These are phyloP conservation scores for Chelonia mydas DNA, from an alignment of 2,797 vertebrate species.

Conservation along the genomic window DNA sequence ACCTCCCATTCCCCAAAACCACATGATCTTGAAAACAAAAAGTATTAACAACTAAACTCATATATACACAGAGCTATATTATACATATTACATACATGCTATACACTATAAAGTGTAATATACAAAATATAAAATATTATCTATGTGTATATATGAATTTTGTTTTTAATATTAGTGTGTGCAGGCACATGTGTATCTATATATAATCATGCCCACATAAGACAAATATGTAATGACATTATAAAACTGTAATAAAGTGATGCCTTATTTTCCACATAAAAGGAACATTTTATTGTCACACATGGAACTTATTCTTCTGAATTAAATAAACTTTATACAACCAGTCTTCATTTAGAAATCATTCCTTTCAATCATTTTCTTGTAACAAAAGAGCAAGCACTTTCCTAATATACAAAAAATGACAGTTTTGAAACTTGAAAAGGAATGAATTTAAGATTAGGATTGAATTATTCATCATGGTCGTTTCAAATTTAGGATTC, in stretches of 20 bases:
- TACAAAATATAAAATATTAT: neutral
- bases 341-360: slow-evolving; percentile 24
- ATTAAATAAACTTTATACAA: slow-evolving; percentile 53
- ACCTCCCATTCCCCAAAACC: slow-evolving; percentile 5
- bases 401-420: slow-evolving; percentile 44
- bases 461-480: slow-evolving; percentile 59
- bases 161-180: neutral
- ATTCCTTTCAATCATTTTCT: slow-evolving; percentile 38
- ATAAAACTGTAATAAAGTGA: slow-evolving; percentile 18
- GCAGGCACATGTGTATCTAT: neutral
- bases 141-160: neutral
- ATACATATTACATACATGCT: neutral
- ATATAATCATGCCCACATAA: neutral
- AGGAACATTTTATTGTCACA: slow-evolving; percentile 24
- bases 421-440: slow-evolving; percentile 45
- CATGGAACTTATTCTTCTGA: slow-evolving; percentile 20
- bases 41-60: neutral
- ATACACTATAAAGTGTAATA: neutral
- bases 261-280: neutral
- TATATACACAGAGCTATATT: neutral
- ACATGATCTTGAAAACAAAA: neutral
- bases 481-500: slow-evolving; percentile 42
- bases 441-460: slow-evolving; percentile 47
- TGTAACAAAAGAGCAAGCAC: slow-evolving; percentile 47
- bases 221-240: slow-evolving; percentile 18